Evolutionary conservation across 1,140 invertebrate genomes (phyloP), one percentile per base, ranked within the genome.

Genomic region (Diachasma alloeum): DNA sequence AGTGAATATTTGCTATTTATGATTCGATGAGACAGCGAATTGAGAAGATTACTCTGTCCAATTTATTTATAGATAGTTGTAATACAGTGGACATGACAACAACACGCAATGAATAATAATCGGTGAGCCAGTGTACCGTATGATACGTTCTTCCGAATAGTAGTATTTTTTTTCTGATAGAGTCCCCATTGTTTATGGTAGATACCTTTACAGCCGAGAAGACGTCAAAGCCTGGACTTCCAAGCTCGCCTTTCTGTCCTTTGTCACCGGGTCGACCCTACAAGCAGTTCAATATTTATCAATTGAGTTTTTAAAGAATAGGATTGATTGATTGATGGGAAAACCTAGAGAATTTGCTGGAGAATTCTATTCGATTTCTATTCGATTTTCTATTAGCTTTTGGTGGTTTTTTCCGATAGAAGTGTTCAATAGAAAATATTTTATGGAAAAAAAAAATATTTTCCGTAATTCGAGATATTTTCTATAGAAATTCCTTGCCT

Each of bases 201-300:
- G 87, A 84, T 93, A 97, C 96, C 94, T 97, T 97, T 81, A 97
- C 95, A 78, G 95, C 95, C 76, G 95, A 94, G 88, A 96, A 95
- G 36, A 97, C 94, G 87, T 97, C 96, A 83, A 97, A 96, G 48
- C 96, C 96, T 39, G 95, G 94, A 86, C 93, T 96, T 77, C 96
- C 96, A 67, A 93, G 91, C 82, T 96, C 95, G 44, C 95, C 96
- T 88, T 96, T 96, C 81, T 93, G 92, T 63, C 97, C 97, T 85
- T 96, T 96, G 73, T 97, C 95, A 5, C 97, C 97, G 56, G 93
- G 92, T 84, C 92, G 92, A 56, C 97, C 97, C 94, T 97, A 91
- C 42, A 90, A 92, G 82, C 77, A 80, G 63, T 78, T 79, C 44
- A 53, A 76, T 68, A 37, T 4, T 74, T 24, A 53, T 72, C 74